A percentile compares a stretch with the other conserved stretches of the same genome.
phyloP scores from a whole-genome alignment of 2,888 invertebrate genomes.

The Dermolepida albohirtum region DNA sequence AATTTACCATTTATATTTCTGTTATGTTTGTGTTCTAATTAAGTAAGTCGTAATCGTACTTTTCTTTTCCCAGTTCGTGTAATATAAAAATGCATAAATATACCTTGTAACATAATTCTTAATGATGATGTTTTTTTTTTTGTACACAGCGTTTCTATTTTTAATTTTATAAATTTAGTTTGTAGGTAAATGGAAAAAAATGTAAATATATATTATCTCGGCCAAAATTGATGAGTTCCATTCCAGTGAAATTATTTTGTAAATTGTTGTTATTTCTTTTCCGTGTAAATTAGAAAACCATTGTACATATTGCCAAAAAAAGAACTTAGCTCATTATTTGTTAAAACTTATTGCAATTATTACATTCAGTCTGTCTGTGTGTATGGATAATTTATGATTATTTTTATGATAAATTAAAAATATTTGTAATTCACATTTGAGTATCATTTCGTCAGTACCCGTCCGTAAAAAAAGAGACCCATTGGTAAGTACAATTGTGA shows the following conservation, averaged over 20 bases:
- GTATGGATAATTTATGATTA: conserved; percentile 65
- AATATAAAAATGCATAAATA: conserved; percentile 22
- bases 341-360: conserved; percentile 57
- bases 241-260: conserved; percentile 59
- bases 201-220: conserved; percentile 52
- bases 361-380: conserved; percentile 63
- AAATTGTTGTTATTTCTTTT: conserved; percentile 60
- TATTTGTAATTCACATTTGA: conserved; percentile 59
- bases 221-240: conserved; percentile 59
- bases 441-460: conserved; percentile 18
- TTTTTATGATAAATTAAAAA: conserved; percentile 65
- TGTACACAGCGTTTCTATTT: conserved; percentile 31
- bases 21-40: conserved; percentile 51
- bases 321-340: conserved; percentile 62
- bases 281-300: conserved; percentile 58
- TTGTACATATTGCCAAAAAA: conserved; percentile 65
- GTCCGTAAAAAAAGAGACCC: no score
- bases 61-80: conserved; percentile 30
- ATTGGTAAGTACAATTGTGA: no score
- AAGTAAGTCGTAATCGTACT: conserved; percentile 34
- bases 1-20: conserved; percentile 54
- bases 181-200: conserved; percentile 44
- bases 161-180: conserved; percentile 43
- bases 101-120: conserved; percentile 29
- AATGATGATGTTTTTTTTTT: conserved; percentile 35